Base-by-base conservation (phyloP, 2,888 invertebrate genomes). In the Polietes domitor region DNA sequence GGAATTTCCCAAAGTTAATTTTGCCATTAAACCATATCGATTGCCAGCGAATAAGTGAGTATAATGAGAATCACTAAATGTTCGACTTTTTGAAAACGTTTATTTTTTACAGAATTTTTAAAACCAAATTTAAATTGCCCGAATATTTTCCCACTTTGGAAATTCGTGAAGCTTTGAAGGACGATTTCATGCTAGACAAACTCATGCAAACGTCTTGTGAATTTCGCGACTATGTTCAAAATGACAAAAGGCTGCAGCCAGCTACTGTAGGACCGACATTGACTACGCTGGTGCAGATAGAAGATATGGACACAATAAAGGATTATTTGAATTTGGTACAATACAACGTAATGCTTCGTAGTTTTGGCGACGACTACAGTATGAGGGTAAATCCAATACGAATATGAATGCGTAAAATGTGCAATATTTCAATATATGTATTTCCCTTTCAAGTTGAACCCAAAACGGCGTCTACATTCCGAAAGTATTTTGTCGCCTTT, bases 231-330 rank as follows among this genome's bases (percentile, higher is more conserved):
- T 90, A 87, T 73, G 83, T 86, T 24, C 85, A 82, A 9, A 78
- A 84, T 26, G 86, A 83, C 3, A 80, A 83, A 1, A 74, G 83
- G 3, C 71, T 90, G 0, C 89, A 89, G 1, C 86, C 77, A 12
- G 37, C 79, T 6, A 90, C 89, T 74, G 50, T 89, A 0, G 47
- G 73, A 21, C 86, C 87, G 0, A 84, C 88, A 0, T 63, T 90
- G 4, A 81, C 84, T 2, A 87, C 87, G 0, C 26, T 91, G 41
- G 77, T 92, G 2, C 88, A 91, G 82, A 88, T 92, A 61, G 92
- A 92, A 84, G 92, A 92, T 75, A 85, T 89, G 32, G 89, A 90
- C 41, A 85, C 81, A 0, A 26, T 90, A 80, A 86, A 86, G 47
- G 86, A 87, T 26, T 90, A 89, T 84, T 24, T 86, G 17, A 76